A percentile compares a stretch with the other conserved stretches of the same genome.
Conservation (phyloP, 2,113 vertebrate genomes). For the Podarcis raffonei region DNA sequence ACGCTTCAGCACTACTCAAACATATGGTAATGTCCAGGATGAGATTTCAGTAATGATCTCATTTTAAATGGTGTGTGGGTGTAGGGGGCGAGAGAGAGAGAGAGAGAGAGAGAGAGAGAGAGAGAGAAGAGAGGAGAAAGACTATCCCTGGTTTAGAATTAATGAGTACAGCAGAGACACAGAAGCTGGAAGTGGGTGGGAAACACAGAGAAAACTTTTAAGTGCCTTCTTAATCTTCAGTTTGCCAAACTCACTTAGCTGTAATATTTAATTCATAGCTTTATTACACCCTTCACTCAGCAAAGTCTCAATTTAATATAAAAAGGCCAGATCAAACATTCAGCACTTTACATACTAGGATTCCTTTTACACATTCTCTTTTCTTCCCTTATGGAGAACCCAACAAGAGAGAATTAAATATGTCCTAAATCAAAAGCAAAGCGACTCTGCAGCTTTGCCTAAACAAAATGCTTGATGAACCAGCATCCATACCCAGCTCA, state of each 20-base stretch:
- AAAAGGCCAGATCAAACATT: conserved; percentile 54
- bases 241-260: conserved; percentile 48
- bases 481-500: conserved; percentile 11
- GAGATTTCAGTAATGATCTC: conserved; percentile 18
- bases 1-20: not conserved
- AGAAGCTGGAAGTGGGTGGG: not conserved
- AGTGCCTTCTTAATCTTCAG: conserved; percentile 35
- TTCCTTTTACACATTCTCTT: conserved; percentile 45
- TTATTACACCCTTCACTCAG: conserved; percentile 58
- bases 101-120: not conserved
- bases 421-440: conserved; percentile 66
- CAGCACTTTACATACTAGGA: conserved; percentile 49
- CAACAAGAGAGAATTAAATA: conserved; percentile 61
- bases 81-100: not conserved
- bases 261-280: conserved; percentile 66
- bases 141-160: conserved; percentile 14
- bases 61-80: not conserved
- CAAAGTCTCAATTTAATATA: conserved; percentile 52
- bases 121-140: not conserved
- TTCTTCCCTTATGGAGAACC: conserved; percentile 46
- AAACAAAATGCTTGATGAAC: conserved; percentile 39
- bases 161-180: not conserved
- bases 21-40: not conserved
- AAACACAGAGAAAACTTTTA: conserved; percentile 36
- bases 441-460: conserved; percentile 44